These are phyloP conservation scores for Lepidocolaptes lacrymiger DNA, from an alignment of 2,797 vertebrate species.

Conservation along the genomic window DNA sequence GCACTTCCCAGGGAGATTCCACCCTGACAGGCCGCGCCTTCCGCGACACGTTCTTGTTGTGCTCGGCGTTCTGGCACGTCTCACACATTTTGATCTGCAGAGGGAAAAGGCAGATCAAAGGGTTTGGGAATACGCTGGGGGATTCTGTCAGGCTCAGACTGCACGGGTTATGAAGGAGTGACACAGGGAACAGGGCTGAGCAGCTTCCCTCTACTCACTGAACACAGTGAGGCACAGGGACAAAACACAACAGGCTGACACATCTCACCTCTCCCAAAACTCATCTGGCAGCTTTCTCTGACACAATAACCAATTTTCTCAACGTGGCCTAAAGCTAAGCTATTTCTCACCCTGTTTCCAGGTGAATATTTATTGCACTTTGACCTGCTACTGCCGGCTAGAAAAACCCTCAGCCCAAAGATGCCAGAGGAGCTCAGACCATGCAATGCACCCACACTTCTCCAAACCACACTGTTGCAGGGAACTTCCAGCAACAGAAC, in stretches of 20 bases:
- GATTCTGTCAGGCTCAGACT: not conserved
- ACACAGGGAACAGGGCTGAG: not conserved
- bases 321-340: not conserved
- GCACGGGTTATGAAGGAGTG: not conserved
- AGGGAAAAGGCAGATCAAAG: not conserved
- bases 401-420: not conserved
- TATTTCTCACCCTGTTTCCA: not conserved
- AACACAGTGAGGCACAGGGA: accelerated
- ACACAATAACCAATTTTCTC: not conserved
- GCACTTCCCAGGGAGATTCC: constrained; percentile 88
- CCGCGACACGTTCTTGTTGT: constrained; percentile 81
- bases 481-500: not conserved
- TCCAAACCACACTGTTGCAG: not conserved
- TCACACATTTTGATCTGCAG: constrained; percentile 90
- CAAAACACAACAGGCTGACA: not conserved
- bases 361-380: not conserved
- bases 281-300: not conserved
- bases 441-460: not conserved
- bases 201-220: not conserved
- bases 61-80: constrained; percentile 87
- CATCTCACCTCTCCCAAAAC: not conserved
- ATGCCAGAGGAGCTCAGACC: not conserved
- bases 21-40: constrained; percentile 84
- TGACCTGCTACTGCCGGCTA: not conserved
- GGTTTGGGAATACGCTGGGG: not conserved